Evolutionary conservation across 2,797 vertebrate species (phyloP).

Genomic region (Acanthopagrus latus): DNA sequence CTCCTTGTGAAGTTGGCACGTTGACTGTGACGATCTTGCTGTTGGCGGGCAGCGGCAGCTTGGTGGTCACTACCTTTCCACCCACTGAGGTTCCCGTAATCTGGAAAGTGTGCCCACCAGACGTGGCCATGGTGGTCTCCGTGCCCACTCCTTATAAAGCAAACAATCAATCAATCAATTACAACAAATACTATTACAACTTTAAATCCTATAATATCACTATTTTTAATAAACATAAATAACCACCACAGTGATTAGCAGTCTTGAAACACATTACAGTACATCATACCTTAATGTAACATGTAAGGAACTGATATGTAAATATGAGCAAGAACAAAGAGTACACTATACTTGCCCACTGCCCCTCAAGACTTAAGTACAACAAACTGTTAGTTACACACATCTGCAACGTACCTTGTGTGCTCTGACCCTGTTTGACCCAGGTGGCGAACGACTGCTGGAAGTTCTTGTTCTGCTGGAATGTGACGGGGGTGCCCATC

Average conservation of each 20-base stretch:
- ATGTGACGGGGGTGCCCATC: conserved; percentile 96
- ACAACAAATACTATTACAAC: background rate
- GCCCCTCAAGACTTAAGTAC: background rate
- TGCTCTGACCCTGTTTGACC: conserved; percentile 97
- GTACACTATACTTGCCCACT: background rate
- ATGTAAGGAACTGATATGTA: background rate
- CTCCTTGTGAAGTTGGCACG: conserved; percentile 97
- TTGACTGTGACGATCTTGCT: conserved; percentile 99
- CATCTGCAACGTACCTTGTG: conserved; percentile 84
- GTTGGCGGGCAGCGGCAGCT: conserved; percentile 97
- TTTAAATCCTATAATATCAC: background rate
- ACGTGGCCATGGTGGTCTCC: conserved; percentile 90
- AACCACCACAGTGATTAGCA: background rate
- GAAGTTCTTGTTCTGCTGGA: conserved; percentile 98
- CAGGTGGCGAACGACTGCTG: conserved; percentile 97
- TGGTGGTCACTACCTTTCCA: conserved; percentile 95
- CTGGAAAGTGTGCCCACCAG: conserved; percentile 96
- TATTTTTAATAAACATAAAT: background rate
- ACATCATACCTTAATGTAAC: background rate
- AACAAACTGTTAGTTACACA: background rate
- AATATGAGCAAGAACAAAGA: conserved; percentile 9
- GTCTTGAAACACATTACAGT: no score
- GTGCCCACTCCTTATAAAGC: conserved; percentile 84
- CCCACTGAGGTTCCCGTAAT: conserved; percentile 94
- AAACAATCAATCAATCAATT: conserved; percentile 28